Conservation (phyloP, 2,113 vertebrate species). For the Ciconia maguari region DNA sequence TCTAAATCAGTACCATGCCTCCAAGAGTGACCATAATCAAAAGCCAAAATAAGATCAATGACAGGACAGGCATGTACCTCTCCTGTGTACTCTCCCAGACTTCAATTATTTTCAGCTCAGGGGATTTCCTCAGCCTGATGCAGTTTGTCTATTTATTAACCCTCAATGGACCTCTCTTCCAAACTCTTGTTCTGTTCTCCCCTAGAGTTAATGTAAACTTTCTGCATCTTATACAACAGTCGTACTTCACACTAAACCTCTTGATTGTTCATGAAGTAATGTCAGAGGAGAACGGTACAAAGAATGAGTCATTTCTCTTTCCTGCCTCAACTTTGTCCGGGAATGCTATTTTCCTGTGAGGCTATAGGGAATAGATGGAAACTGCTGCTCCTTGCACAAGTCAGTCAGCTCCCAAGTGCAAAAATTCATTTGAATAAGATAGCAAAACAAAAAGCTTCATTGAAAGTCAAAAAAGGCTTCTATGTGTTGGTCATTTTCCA, state of each 20-base stretch:
- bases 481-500: neutral
- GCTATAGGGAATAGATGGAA: neutral
- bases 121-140: neutral
- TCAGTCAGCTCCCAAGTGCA: neutral
- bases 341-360: neutral
- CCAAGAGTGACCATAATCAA: neutral
- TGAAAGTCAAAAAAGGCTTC: neutral
- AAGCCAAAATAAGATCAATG: neutral
- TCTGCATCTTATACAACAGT: neutral
- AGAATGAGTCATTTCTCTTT: slow-evolving; percentile 31
- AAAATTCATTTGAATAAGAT: neutral
- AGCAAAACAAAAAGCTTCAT: neutral
- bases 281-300: neutral
- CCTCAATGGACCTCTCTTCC: neutral
- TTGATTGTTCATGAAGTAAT: neutral
- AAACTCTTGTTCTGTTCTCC: neutral
- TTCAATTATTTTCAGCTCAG: neutral
- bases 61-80: neutral
- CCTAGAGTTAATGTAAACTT: neutral
- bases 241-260: neutral
- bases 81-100: neutral
- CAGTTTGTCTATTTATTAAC: neutral
- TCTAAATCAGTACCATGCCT: neutral
- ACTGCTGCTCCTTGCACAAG: neutral
- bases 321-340: neutral